Conservation (phyloP, 2,888 invertebrate genomes). For the Pyrgus malvae region DNA sequence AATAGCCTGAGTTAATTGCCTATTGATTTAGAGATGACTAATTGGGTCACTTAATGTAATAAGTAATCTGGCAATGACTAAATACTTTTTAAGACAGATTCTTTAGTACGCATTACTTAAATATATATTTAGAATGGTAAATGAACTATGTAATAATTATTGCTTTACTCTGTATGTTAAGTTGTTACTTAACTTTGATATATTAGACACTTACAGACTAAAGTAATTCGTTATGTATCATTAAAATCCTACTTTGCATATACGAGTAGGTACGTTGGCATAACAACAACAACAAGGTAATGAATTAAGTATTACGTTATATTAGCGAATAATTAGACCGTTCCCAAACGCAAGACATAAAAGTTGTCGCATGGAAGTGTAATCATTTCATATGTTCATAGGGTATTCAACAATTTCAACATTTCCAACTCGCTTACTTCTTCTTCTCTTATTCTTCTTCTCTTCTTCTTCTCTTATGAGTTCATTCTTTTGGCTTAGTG, state of each 20-base stretch:
- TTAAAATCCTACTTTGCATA: conserved; percentile 19
- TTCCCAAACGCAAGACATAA: conserved; percentile 6
- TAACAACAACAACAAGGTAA: conserved; percentile 11
- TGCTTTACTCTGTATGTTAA: not conserved
- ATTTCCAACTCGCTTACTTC: too few relatives aligned
- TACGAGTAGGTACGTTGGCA: not conserved
- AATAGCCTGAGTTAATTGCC: conserved; percentile 20
- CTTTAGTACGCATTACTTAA: not conserved
- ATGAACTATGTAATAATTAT: not conserved
- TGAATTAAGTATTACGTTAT: conserved; percentile 14
- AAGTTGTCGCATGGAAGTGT: conserved; percentile 1
- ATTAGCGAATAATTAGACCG: conserved; percentile 4
- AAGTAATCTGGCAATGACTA: too few relatives aligned
- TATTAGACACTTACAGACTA: not conserved
- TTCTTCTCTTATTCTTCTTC: too few relatives aligned
- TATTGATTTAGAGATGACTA: conserved; percentile 4
- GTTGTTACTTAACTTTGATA: conserved; percentile 1
- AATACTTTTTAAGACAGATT: not conserved
- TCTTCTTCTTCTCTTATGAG: too few relatives aligned
- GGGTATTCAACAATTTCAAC: too few relatives aligned
- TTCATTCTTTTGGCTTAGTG: too few relatives aligned
- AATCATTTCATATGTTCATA: not conserved
- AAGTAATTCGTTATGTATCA: conserved; percentile 14
- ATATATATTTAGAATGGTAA: not conserved
- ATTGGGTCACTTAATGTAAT: not conserved